Evolutionary conservation across 2,797 vertebrate species (phyloP).

Genomic region (Spondyliosoma cantharus): DNA sequence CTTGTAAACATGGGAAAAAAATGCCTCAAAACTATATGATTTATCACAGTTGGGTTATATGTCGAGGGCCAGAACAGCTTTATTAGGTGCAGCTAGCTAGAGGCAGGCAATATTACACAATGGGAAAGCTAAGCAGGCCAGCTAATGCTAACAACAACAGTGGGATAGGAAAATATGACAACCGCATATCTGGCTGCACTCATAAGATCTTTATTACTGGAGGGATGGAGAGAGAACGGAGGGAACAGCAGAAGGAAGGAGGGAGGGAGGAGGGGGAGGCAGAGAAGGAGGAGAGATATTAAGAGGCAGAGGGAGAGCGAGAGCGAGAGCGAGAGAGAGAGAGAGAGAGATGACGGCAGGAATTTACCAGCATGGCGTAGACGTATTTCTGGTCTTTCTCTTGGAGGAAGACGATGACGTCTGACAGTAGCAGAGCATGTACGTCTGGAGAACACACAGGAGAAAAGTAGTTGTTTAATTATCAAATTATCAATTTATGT

Average conservation of each 20-base stretch:
- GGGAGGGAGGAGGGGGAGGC: not conserved
- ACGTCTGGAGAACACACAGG: slow-evolving; percentile 85
- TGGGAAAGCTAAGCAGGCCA: slow-evolving; percentile 34
- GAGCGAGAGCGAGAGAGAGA: not conserved
- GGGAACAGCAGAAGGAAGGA: not conserved
- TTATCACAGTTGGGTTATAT: slow-evolving; percentile 63
- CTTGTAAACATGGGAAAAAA: slow-evolving; percentile 57
- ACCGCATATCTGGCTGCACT: slow-evolving; percentile 44
- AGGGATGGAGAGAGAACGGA: not conserved
- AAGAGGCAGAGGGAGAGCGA: not conserved
- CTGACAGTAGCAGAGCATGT: slow-evolving; percentile 94
- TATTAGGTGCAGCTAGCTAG: slow-evolving; percentile 57
- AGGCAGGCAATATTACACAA: slow-evolving; percentile 48
- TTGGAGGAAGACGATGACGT: slow-evolving; percentile 94
- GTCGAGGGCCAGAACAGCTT: slow-evolving; percentile 56
- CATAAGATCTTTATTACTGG: slow-evolving; percentile 43
- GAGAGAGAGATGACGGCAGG: slow-evolving; percentile 6
- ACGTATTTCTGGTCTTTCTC: slow-evolving; percentile 98
- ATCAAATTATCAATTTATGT: too few relatives aligned
- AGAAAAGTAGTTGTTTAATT: slow-evolving; percentile 43
- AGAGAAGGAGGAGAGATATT: not conserved
- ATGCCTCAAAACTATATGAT: slow-evolving; percentile 47
- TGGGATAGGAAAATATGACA: slow-evolving; percentile 70
- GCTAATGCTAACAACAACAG: slow-evolving; percentile 63
- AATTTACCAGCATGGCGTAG: slow-evolving; percentile 94